phyloP scores from a whole-genome alignment of 2,797 vertebrate genomes.

The Falco peregrinus region DNA sequence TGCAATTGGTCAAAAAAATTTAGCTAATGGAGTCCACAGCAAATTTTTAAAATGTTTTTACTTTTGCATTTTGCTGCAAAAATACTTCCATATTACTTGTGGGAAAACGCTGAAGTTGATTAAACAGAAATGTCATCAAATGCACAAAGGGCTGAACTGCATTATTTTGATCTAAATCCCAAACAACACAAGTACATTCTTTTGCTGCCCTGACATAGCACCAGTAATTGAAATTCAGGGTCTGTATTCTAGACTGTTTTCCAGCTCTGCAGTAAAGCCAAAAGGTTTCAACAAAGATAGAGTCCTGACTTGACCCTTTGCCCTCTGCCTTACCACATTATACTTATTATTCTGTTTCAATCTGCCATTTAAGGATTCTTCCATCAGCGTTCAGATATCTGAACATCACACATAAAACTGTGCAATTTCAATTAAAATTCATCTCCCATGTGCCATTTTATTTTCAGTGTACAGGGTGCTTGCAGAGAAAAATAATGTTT shows the following conservation, averaged over 20 bases:
- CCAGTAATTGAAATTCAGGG: neutral
- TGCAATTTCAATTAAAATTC: neutral
- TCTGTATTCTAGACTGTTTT: neutral
- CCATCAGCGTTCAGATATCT: neutral
- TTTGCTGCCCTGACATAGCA: neutral
- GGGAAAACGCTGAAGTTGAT: neutral
- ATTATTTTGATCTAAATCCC: neutral
- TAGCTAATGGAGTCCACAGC: neutral
- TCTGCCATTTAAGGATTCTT: neutral
- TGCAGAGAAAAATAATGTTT: neutral
- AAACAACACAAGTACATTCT: neutral
- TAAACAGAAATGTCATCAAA: neutral
- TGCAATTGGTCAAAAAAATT: neutral
- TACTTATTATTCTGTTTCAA: neutral
- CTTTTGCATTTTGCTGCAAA: neutral
- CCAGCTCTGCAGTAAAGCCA: neutral
- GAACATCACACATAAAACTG: neutral
- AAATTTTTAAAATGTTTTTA: neutral
- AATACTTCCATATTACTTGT: neutral
- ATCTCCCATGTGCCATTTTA: neutral
- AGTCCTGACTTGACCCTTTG: neutral
- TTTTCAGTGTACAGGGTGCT: neutral
- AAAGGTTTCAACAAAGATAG: neutral
- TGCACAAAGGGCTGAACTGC: neutral
- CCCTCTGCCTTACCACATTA: neutral